Evolutionary conservation across 2,888 invertebrate genomes (phyloP).

Genomic region (Galerucella calmariensis): DNA sequence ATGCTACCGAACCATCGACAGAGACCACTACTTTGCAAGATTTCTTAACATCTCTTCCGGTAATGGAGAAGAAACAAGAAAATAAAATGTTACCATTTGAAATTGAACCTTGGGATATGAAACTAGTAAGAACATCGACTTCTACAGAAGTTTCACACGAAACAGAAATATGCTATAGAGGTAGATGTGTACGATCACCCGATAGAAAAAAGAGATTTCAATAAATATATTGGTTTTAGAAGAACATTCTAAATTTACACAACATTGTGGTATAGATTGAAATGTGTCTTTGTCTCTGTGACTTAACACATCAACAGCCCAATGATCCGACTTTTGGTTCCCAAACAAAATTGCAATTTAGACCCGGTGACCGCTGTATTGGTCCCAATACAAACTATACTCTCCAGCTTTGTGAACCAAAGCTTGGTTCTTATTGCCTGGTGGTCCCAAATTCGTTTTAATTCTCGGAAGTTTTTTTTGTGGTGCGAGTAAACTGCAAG

Average conservation of each 20-base stretch:
- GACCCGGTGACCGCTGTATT: too few relatives aligned
- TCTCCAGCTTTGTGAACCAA: too few relatives aligned
- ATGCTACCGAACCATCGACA: constrained; percentile 41
- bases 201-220: constrained; percentile 51
- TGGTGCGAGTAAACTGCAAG: too few relatives aligned
- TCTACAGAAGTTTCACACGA: constrained; percentile 86
- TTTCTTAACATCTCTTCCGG: constrained; percentile 60
- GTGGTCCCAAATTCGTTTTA: too few relatives aligned
- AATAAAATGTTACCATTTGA: constrained; percentile 38
- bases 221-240: constrained; percentile 16
- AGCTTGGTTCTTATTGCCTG: too few relatives aligned
- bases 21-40: constrained; percentile 39
- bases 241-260: neutral
- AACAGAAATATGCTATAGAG: constrained; percentile 89
- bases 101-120: constrained; percentile 67
- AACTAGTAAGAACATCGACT: constrained; percentile 78
- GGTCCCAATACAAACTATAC: too few relatives aligned
- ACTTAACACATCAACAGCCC: too few relatives aligned
- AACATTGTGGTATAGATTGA: neutral
- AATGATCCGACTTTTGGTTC: too few relatives aligned
- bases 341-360: too few relatives aligned
- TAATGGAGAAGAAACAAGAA: constrained; percentile 51
- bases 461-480: too few relatives aligned
- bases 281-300: neutral
- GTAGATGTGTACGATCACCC: constrained; percentile 79